Evolutionary conservation across 2,888 invertebrate species (phyloP).

Genomic region (Macrophya annulata): DNA sequence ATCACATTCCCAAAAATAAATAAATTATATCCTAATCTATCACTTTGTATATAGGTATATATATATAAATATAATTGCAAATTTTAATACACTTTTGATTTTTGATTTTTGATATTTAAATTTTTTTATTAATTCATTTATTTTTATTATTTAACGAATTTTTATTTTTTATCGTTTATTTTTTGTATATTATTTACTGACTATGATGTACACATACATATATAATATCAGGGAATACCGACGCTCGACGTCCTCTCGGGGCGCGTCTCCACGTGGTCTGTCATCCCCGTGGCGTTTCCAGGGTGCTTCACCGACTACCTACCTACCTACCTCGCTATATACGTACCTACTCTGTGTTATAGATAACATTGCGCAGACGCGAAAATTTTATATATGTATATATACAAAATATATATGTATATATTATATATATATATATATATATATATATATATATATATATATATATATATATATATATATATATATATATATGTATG

Average conservation of each 20-base stretch:
- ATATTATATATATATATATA: background rate
- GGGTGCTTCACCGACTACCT: constrained; percentile 3
- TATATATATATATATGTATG: too few species aligned
- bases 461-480: background rate
- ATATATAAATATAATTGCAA: too few species aligned
- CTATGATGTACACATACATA: background rate
- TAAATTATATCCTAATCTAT: background rate
- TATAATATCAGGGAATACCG: background rate
- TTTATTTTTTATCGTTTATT: background rate
- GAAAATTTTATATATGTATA: background rate
- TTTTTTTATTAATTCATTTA: background rate
- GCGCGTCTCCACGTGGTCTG: constrained; percentile 73
- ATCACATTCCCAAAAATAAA: background rate
- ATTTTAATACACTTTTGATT: background rate
- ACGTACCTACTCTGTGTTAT: too few species aligned
- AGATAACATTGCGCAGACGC: constrained; percentile 21
- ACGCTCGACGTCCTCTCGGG: constrained; percentile 47
- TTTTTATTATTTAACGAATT: background rate
- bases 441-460: background rate
- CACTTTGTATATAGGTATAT: too few species aligned
- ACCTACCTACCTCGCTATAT: background rate
- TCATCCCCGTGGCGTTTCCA: constrained; percentile 46
- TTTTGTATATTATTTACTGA: too few species aligned
- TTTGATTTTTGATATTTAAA: background rate
- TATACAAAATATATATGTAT: too few species aligned